Evolutionary conservation across 2,113 vertebrate genomes (phyloP).

Genomic region (Uropsilus gracilis): DNA sequence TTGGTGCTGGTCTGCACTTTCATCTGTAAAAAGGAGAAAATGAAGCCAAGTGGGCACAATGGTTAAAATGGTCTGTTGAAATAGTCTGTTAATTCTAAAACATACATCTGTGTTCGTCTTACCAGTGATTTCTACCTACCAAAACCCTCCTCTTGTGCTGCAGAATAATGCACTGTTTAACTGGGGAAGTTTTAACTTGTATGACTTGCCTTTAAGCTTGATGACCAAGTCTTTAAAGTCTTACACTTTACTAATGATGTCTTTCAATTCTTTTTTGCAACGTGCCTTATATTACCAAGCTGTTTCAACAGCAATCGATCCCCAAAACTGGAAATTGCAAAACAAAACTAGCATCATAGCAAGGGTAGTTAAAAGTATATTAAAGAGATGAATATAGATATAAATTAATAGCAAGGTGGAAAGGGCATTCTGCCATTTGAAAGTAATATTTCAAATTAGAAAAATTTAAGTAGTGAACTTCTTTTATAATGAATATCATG

Average conservation of each 20-base stretch:
- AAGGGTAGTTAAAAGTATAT: background rate
- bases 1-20: constrained; percentile 75
- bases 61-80: background rate
- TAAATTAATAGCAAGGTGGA: background rate
- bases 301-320: background rate
- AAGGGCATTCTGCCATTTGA: background rate
- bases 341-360: background rate
- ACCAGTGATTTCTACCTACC: background rate
- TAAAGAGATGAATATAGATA: background rate
- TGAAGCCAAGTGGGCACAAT: background rate
- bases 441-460: background rate
- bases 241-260: background rate
- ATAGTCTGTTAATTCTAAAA: background rate
- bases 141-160: background rate
- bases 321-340: constrained; percentile 7
- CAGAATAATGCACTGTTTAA: background rate
- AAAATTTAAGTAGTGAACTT: background rate
- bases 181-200: background rate
- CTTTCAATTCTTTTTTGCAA: background rate
- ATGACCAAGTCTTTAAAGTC: background rate
- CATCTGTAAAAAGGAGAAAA: constrained; percentile 79
- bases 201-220: background rate
- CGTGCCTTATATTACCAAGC: background rate
- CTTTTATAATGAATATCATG: background rate
- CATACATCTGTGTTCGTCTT: background rate